Conservation (phyloP, 2,888 invertebrate species). For the Idaea dimidiata region DNA sequence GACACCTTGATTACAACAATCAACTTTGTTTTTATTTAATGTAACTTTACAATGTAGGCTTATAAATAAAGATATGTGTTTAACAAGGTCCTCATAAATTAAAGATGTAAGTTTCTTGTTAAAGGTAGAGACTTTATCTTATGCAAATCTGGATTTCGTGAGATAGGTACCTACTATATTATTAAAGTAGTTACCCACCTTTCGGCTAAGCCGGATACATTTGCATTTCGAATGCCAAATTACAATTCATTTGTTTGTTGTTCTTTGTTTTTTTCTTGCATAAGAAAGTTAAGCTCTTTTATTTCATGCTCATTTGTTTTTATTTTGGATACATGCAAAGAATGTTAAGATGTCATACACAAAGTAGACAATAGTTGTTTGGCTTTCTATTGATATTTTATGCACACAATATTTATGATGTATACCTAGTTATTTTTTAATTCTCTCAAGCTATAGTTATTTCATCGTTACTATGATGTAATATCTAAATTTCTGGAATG, state of each 20-base stretch:
- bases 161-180: not conserved
- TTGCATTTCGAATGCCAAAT: constrained; percentile 5
- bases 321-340: not conserved
- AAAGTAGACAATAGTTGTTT: too few species aligned
- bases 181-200: constrained; percentile 7
- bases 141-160: not conserved
- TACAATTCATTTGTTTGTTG: constrained; percentile 1
- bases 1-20: too few species aligned
- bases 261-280: not conserved
- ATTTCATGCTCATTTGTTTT: not conserved
- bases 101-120: not conserved
- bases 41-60: not conserved
- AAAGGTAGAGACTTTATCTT: not conserved
- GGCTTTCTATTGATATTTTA: too few species aligned
- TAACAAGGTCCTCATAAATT: not conserved
- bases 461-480: too few species aligned
- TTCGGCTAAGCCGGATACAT: constrained; percentile 5
- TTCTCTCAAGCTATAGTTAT: too few species aligned
- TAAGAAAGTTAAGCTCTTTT: constrained; percentile 11
- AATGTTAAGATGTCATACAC: too few species aligned
- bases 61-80: not conserved
- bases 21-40: too few species aligned
- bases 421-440: too few species aligned
- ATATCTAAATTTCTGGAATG: too few species aligned
- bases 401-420: too few species aligned